Conservation (phyloP, 2,888 invertebrate species). For the Aspidiotus rigidus region DNA sequence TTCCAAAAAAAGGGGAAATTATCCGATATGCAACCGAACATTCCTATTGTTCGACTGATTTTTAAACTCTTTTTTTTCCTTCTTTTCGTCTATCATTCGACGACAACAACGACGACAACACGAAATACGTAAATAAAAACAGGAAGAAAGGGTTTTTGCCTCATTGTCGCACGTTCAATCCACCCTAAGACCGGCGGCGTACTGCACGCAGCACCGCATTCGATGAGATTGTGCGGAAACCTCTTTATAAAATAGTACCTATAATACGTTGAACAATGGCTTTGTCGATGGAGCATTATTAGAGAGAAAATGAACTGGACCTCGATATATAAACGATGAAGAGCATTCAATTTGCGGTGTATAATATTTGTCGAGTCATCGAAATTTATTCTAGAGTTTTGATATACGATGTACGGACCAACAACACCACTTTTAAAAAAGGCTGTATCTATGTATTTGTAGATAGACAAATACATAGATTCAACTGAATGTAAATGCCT, state of each 20-base stretch:
- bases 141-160: background rate
- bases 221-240: conserved; percentile 22
- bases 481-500: too few relatives aligned
- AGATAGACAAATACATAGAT: too few relatives aligned
- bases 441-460: too few relatives aligned
- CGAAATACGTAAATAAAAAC: background rate
- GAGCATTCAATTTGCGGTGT: too few relatives aligned
- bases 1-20: conserved; percentile 33
- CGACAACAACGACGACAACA: conserved; percentile 12
- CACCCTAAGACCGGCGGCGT: background rate
- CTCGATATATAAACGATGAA: too few relatives aligned
- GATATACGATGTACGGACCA: too few relatives aligned
- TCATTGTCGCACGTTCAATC: conserved; percentile 10
- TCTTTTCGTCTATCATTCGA: conserved; percentile 23
- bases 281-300: conserved; percentile 19
- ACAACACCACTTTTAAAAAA: too few relatives aligned
- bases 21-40: conserved; percentile 27
- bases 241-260: conserved; percentile 27
- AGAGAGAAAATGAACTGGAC: background rate
- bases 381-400: too few relatives aligned
- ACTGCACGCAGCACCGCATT: background rate
- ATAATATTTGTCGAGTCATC: too few relatives aligned
- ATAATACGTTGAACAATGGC: conserved; percentile 8
- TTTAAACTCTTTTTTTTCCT: conserved; percentile 30
- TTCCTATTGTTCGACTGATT: conserved; percentile 29